phyloP scores from a whole-genome alignment of 37 sponge, comb jelly and placozoan genomes.

The Dysidea cf. avara region DNA sequence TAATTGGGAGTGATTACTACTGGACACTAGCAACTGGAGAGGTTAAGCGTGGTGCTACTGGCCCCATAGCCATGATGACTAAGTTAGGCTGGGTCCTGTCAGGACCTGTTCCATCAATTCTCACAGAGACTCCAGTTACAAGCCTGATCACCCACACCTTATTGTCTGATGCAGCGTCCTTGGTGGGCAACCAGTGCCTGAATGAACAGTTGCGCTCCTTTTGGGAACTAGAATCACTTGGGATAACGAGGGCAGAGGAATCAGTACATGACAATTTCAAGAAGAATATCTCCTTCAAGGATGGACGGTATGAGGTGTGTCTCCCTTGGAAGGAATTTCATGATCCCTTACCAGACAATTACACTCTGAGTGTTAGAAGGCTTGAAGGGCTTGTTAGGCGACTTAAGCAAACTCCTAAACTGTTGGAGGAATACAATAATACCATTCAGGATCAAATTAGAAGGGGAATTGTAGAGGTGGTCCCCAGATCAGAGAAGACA shows the following conservation, averaged over 20 bases:
- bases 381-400: conserved; percentile 11
- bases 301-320: conserved; percentile 23
- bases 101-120: conserved; percentile 12
- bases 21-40: conserved; percentile 19
- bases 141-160: background rate
- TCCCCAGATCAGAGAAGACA: background rate
- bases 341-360: conserved; percentile 25
- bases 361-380: background rate
- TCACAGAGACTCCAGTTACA: background rate
- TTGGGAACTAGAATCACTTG: conserved; percentile 40
- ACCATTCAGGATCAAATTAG: conserved; percentile 15
- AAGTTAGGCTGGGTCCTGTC: conserved; percentile 28
- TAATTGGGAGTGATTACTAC: conserved; percentile 7
- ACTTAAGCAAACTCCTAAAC: conserved; percentile 6
- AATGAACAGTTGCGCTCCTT: conserved; percentile 3
- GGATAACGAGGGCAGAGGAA: background rate
- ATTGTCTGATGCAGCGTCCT: background rate
- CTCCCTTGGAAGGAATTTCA: conserved; percentile 33
- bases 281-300: background rate
- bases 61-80: conserved; percentile 9
- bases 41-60: conserved; percentile 5
- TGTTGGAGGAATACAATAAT: conserved; percentile 17
- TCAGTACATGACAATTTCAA: conserved; percentile 12
- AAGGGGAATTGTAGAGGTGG: conserved; percentile 18
- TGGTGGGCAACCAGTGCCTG: too few species aligned